Conservation (phyloP, 2,113 vertebrate genomes). For the Polyodon spathula region DNA sequence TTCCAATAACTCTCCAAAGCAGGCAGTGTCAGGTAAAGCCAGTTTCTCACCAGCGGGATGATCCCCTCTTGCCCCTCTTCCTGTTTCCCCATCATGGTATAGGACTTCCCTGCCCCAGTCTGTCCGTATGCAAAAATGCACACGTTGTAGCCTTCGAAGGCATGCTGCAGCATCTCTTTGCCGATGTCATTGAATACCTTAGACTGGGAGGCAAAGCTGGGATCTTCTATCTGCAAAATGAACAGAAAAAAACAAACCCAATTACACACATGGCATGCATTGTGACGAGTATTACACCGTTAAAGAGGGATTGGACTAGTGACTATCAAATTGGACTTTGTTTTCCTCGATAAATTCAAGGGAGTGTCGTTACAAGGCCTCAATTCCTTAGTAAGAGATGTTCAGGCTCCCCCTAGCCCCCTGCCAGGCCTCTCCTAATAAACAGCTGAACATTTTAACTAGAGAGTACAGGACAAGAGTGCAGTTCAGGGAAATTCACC, state of each 20-base stretch:
- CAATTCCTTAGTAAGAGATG: too few species aligned
- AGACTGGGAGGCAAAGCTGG: slow-evolving; percentile 85
- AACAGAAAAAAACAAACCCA: background rate
- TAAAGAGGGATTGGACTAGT: background rate
- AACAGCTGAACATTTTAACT: too few species aligned
- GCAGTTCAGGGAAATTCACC: too few species aligned
- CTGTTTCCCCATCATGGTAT: slow-evolving; percentile 98
- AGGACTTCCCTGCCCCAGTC: slow-evolving; percentile 95
- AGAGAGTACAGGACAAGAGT: too few species aligned
- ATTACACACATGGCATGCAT: background rate
- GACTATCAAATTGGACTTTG: too few species aligned
- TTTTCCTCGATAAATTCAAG: too few species aligned
- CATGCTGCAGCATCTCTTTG: slow-evolving; percentile 92
- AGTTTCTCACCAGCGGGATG: slow-evolving; percentile 80
- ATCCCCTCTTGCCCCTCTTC: slow-evolving; percentile 96
- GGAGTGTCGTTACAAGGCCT: too few species aligned
- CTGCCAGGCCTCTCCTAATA: too few species aligned
- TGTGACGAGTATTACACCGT: background rate
- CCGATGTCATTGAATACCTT: slow-evolving; percentile 97
- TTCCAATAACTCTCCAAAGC: too few species aligned
- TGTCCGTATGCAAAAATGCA: slow-evolving; percentile 98
- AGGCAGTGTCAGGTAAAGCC: background rate
- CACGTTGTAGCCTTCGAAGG: slow-evolving; percentile 96
- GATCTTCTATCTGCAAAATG: slow-evolving; percentile 72
- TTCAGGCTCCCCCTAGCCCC: too few species aligned